Percentiles rank a stretch among this genome's conserved stretches.
phyloP scores from a whole-genome alignment of 1,140 invertebrate genomes.

The Pentalonia nigronervosa region DNA sequence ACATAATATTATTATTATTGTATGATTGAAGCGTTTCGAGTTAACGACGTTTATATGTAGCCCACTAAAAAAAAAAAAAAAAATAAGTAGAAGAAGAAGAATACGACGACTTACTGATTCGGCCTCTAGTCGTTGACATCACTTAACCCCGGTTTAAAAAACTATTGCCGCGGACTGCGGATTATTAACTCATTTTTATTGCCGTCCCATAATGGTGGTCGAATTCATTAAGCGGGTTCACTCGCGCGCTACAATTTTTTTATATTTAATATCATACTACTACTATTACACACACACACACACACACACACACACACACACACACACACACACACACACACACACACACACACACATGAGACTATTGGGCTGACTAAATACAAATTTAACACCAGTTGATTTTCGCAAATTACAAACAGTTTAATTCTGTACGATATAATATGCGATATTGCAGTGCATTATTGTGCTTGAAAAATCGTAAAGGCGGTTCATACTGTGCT shows the following conservation, averaged over 20 bases:
- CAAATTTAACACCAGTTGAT: background rate
- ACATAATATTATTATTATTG: background rate
- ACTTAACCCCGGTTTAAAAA: conserved; percentile 58
- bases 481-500: too few relatives aligned
- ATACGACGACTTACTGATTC: conserved; percentile 33
- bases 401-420: background rate
- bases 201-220: conserved; percentile 53
- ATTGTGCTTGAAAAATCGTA: too few relatives aligned
- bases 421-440: background rate
- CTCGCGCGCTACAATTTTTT: background rate
- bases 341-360: too few relatives aligned
- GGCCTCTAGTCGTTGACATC: conserved; percentile 58
- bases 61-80: background rate
- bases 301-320: too few relatives aligned
- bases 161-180: conserved; percentile 49
- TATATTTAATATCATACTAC: background rate
- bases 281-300: too few relatives aligned
- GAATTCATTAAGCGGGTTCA: conserved; percentile 57
- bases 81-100: background rate
- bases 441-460: too few relatives aligned
- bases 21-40: conserved; percentile 19
- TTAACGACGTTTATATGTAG: background rate
- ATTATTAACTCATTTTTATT: conserved; percentile 58
- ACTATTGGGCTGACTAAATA: background rate
- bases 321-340: too few relatives aligned